A percentile compares a stretch with the other conserved stretches of the same genome.
These are phyloP conservation scores for Centroberyx gerrardi DNA, from an alignment of 2,797 vertebrate species.

Conservation along the genomic window DNA sequence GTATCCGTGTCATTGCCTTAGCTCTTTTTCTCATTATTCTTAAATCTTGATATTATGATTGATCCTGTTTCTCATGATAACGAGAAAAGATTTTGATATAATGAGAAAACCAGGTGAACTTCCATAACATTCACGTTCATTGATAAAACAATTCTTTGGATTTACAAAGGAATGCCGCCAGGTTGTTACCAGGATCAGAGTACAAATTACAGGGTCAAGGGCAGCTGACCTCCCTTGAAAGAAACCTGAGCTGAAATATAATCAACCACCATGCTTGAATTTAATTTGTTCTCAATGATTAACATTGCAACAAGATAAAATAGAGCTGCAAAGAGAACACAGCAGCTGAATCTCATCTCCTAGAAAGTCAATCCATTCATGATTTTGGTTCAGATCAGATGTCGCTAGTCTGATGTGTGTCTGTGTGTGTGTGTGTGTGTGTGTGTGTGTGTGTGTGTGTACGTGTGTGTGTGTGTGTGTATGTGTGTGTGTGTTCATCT, in stretches of 20 bases:
- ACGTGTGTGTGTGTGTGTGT: too few relatives aligned
- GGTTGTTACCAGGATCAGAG: background rate
- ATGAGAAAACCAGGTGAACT: too few relatives aligned
- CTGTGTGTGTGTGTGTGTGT: too few relatives aligned
- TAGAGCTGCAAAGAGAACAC: too few relatives aligned
- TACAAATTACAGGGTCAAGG: constrained; percentile 2
- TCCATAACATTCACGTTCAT: constrained; percentile 8
- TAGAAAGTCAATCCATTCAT: background rate
- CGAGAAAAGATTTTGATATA: too few relatives aligned
- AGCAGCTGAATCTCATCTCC: too few relatives aligned
- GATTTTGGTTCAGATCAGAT: background rate
- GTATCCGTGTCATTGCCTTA: too few relatives aligned
- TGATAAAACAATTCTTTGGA: constrained; percentile 25
- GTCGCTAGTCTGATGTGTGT: too few relatives aligned
- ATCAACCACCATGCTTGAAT: background rate
- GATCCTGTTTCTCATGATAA: too few relatives aligned
- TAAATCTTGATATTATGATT: too few relatives aligned
- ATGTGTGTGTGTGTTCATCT: background rate
- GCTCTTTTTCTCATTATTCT: too few relatives aligned
- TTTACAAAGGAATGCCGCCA: background rate
- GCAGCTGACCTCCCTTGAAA: constrained; percentile 1
- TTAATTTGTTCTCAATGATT: background rate
- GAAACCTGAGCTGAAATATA: background rate
- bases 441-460: too few relatives aligned
- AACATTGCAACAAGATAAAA: background rate